A percentile compares a stretch with the other conserved stretches of the same genome.
phyloP scores from a whole-genome alignment of 1,140 invertebrate species.

The Anagrus nilaparvatae region DNA sequence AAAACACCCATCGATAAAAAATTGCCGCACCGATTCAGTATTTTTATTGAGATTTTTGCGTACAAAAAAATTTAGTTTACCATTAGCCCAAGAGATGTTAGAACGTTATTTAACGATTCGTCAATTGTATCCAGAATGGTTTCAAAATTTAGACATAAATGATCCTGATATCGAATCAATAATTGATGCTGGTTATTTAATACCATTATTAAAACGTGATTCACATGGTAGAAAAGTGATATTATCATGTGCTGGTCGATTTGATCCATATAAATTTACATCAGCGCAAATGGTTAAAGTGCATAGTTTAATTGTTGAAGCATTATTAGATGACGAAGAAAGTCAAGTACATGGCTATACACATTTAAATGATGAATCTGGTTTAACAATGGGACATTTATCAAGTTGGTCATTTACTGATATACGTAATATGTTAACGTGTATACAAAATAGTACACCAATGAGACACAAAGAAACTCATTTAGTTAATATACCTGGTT shows the following conservation, averaged over 20 bases:
- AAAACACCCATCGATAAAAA: conserved; percentile 65
- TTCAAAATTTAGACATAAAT: conserved; percentile 61
- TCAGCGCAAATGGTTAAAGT: conserved; percentile 65
- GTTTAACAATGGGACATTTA: conserved; percentile 70
- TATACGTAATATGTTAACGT: conserved; percentile 64
- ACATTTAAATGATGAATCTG: conserved; percentile 75
- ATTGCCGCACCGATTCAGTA: conserved; percentile 62
- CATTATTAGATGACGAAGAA: conserved; percentile 67
- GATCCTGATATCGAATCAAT: conserved; percentile 65
- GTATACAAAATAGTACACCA: conserved; percentile 77
- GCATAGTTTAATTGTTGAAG: conserved; percentile 65
- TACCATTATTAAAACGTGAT: conserved; percentile 66
- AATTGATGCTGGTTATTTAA: conserved; percentile 68
- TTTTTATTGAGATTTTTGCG: conserved; percentile 76
- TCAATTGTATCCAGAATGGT: conserved; percentile 74
- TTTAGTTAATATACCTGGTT: conserved; percentile 70
- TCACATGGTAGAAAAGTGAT: conserved; percentile 62
- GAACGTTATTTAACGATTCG: conserved; percentile 75
- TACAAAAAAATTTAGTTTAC: conserved; percentile 77
- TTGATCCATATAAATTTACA: conserved; percentile 65
- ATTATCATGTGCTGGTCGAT: conserved; percentile 58
- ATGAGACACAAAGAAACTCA: conserved; percentile 79
- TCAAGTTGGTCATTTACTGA: conserved; percentile 72
- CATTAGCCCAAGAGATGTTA: conserved; percentile 72
- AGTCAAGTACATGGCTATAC: conserved; percentile 69